These are phyloP conservation scores for Drosophila nigrodunni DNA, from an alignment of 1,140 invertebrate genomes.

Conservation along the genomic window DNA sequence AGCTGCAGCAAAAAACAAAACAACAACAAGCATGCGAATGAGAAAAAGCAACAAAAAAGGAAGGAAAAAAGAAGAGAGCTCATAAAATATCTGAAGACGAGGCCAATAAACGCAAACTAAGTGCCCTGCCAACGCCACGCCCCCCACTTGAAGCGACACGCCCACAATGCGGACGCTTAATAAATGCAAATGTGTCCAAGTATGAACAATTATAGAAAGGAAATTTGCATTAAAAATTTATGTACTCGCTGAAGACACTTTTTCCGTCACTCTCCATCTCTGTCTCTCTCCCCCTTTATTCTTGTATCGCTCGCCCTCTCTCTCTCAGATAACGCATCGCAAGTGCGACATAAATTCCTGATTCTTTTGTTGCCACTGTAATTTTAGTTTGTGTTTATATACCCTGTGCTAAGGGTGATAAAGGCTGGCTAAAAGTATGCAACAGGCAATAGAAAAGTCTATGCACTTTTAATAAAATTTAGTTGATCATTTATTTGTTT, in stretches of 20 bases:
- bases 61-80: conserved; percentile 25
- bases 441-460: too few species aligned
- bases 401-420: neutral
- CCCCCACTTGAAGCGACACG: neutral
- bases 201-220: conserved; percentile 82
- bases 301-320: neutral
- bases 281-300: conserved; percentile 12
- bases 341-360: conserved; percentile 73
- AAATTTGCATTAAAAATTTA: conserved; percentile 82
- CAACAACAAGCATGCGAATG: neutral
- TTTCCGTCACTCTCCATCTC: neutral
- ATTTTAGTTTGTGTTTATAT: conserved; percentile 6
- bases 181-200: conserved; percentile 81
- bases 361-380: conserved; percentile 20
- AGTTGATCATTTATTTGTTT: too few species aligned
- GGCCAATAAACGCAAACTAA: conserved; percentile 80
- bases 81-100: conserved; percentile 62
- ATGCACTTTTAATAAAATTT: too few species aligned
- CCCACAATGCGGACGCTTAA: conserved; percentile 48
- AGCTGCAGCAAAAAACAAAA: conserved; percentile 15
- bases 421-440: too few species aligned
- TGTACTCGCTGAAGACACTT: conserved; percentile 58
- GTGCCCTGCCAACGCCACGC: conserved; percentile 43
- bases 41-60: conserved; percentile 11
- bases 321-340: conserved; percentile 65